Evolutionary conservation across 2,797 vertebrate genomes (phyloP).

Genomic region (Helicolenus hilgendorfi): DNA sequence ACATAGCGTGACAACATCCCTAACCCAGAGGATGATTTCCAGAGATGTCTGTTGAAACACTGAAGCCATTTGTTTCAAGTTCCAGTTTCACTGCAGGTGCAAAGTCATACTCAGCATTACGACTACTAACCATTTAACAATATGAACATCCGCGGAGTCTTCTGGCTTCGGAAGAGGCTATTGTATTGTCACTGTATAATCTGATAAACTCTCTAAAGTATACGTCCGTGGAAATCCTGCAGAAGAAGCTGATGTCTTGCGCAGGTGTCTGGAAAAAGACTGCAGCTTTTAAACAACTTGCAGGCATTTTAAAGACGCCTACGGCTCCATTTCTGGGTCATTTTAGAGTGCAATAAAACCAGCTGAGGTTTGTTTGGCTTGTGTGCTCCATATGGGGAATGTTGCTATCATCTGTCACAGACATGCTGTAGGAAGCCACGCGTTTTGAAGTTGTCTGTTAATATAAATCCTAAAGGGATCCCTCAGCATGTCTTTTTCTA

Average conservation of each 20-base stretch:
- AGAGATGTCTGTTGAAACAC: conserved; percentile 54
- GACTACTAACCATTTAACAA: conserved; percentile 15
- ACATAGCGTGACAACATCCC: conserved; percentile 37
- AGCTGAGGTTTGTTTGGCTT: conserved; percentile 77
- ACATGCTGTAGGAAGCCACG: conserved; percentile 11
- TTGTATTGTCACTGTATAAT: conserved; percentile 24
- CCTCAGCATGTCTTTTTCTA: conserved; percentile 14
- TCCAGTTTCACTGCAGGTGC: conserved; percentile 61
- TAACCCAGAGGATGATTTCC: conserved; percentile 32
- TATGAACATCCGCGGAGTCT: conserved; percentile 44
- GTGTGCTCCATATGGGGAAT: conserved; percentile 76
- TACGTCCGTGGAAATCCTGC: conserved; percentile 18
- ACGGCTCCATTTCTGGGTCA: conserved; percentile 80
- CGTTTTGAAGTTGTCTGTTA: conserved; percentile 37
- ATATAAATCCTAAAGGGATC: conserved; percentile 46
- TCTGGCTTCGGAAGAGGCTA: conserved; percentile 32
- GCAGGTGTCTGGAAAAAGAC: conserved; percentile 75
- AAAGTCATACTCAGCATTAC: conserved; percentile 39
- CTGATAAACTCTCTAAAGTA: conserved; percentile 34
- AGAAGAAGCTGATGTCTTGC: conserved; percentile 66
- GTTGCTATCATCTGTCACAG: conserved; percentile 33
- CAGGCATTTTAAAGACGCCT: conserved; percentile 79
- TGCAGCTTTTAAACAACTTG: conserved; percentile 56
- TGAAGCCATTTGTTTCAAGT: conserved; percentile 24
- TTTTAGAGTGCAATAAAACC: conserved; percentile 82